Evolutionary conservation across 2,113 vertebrate species (phyloP).

Genomic region (Gorsachius goisagi): DNA sequence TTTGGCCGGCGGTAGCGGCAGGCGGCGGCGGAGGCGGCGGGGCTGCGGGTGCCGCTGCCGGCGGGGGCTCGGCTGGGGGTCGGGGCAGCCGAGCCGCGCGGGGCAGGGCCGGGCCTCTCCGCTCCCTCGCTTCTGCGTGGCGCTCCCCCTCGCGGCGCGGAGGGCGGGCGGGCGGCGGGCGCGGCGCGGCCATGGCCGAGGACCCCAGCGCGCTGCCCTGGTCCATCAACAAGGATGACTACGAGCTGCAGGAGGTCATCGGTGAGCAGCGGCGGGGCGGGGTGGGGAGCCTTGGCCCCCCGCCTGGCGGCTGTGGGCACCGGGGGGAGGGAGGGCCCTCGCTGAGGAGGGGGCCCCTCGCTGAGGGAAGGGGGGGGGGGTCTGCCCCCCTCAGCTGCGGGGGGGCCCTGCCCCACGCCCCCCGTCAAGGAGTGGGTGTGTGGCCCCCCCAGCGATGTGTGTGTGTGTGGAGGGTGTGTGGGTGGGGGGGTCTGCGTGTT

Average conservation of each 20-base stretch:
- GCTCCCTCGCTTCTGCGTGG: background rate
- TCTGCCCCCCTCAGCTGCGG: background rate
- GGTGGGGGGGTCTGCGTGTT: background rate
- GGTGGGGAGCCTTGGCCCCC: background rate
- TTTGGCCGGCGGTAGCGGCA: constrained; percentile 55
- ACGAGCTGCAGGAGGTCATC: constrained; percentile 96
- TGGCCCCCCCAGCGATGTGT: background rate
- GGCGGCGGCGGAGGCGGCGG: background rate
- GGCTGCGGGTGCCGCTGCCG: constrained; percentile 4
- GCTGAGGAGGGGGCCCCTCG: background rate
- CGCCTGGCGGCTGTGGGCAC: background rate
- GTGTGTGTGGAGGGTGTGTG: background rate
- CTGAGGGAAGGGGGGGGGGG: background rate
- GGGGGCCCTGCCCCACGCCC: background rate
- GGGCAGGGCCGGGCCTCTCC: background rate
- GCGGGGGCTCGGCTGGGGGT: background rate
- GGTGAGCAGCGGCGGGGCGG: constrained; percentile 77
- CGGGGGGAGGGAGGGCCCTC: background rate
- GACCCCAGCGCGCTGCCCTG: constrained; percentile 90
- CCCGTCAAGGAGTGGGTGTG: background rate
- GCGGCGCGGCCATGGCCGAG: constrained; percentile 86
- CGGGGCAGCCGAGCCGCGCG: background rate
- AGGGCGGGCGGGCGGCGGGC: constrained; percentile 4
- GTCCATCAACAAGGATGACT: constrained; percentile 96
- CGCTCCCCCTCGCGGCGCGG: constrained; percentile 31